Base-by-base conservation (phyloP, 2,888 invertebrate genomes). In the Mylabris sibirica region DNA sequence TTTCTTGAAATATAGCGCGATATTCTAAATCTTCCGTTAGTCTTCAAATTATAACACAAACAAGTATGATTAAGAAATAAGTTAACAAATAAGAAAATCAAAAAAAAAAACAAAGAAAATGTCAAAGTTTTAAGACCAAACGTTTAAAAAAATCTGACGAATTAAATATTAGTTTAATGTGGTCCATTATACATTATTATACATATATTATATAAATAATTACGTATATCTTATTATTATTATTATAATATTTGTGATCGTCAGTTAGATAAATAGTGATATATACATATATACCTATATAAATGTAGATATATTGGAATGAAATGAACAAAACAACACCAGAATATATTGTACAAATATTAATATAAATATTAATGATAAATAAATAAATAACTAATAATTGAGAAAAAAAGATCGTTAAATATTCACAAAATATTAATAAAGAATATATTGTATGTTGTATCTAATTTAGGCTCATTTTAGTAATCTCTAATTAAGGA, bases 1-100 rank as follows among this genome's bases (percentile, higher is more conserved):
- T 44, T 44, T 65, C 64, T 70, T 67, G 62, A 74, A 79, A 75
- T 9, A 81, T 81, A 82, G 83, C 83, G 83, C 79, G 76, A 82
- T 81, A 83, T 83, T 83, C 83, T 83, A 83, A 83, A 83, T 82
- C 82, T 83, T 83, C 82, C 81, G 80, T 83, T 82, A 82, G 81
- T 81, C 81, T 81, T 80, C 79, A 74, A 74, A 74, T 72, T 69
- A 61, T 17, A 63, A 65, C 57, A 70, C 57, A 30, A 30, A 30
- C 30, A 30, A 30, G 4, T 30, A 30, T 30, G 30, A 30, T 30
- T 30, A 30, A 30, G 30, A 30, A 30, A 30, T 30, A 30, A 6
- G 30, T 30, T 30, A 30, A 30, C 30, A 30, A 30, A 30, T 30
- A 30, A 3, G 8, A 65, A 68, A 66, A 64, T 14, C 12, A 20